These are phyloP conservation scores for Chelonia mydas DNA, from an alignment of 2,797 vertebrate genomes.

Conservation along the genomic window DNA sequence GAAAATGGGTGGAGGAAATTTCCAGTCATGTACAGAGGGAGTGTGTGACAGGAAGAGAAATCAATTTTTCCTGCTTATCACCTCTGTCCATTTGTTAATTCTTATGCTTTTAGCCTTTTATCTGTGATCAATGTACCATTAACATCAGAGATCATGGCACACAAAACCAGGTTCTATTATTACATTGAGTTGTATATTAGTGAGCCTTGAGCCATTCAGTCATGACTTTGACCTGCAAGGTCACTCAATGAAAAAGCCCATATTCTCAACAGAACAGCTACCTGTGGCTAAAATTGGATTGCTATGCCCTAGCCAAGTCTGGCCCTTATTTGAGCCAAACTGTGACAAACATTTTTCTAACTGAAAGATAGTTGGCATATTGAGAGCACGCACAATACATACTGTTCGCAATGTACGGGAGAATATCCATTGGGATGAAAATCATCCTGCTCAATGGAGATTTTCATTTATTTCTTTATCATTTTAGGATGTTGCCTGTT, in stretches of 20 bases:
- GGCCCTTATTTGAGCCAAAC: background rate
- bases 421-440: background rate
- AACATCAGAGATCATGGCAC: conserved; percentile 3
- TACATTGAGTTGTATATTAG: conserved; percentile 35
- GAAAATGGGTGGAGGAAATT: background rate
- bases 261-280: conserved; percentile 25
- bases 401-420: background rate
- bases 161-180: background rate
- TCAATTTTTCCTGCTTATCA: background rate
- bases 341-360: conserved; percentile 6
- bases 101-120: background rate
- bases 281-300: conserved; percentile 26
- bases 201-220: background rate
- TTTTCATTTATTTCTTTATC: background rate
- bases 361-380: background rate
- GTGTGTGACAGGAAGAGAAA: background rate
- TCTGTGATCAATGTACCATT: conserved; percentile 25
- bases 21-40: background rate
- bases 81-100: background rate
- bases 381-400: background rate
- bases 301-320: background rate
- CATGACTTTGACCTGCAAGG: conserved; percentile 17
- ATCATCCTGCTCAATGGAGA: background rate
- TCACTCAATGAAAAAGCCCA: conserved; percentile 31
- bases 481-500: background rate